Conservation (phyloP, 2,113 vertebrate species). For the Xiphorhynchus elegans region DNA sequence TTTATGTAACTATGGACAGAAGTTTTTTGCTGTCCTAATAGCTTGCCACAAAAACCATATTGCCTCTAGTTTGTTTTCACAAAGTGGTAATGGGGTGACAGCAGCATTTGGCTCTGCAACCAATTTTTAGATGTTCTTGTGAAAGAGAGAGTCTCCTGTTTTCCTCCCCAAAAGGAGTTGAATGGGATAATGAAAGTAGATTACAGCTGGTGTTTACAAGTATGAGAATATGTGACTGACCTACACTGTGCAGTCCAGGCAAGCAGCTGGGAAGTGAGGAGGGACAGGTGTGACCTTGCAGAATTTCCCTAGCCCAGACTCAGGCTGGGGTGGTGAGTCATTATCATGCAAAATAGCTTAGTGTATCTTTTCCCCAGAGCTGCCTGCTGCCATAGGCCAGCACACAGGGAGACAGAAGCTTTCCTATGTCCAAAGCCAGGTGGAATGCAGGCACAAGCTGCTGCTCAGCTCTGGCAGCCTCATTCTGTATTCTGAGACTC, state of each 20-base stretch:
- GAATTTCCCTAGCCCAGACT: not conserved
- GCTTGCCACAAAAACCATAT: not conserved
- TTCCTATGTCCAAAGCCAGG: not conserved
- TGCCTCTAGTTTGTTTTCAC: not conserved
- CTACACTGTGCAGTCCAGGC: not conserved
- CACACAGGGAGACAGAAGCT: not conserved
- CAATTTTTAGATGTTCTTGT: not conserved
- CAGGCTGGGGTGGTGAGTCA: not conserved
- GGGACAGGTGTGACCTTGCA: not conserved
- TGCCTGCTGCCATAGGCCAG: not conserved
- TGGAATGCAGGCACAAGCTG: slow-evolving; percentile 44
- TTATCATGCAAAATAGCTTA: not conserved
- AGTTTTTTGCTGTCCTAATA: not conserved
- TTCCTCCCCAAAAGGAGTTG: not conserved
- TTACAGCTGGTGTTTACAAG: not conserved
- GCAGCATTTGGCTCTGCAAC: not conserved
- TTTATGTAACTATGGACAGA: not conserved
- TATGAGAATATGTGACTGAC: not conserved
- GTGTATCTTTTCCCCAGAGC: not conserved
- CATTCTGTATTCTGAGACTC: not conserved
- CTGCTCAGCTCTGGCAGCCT: slow-evolving; percentile 8
- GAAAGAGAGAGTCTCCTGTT: not conserved
- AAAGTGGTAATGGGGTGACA: not conserved
- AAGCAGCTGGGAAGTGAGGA: not conserved
- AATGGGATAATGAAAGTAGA: not conserved